A percentile compares a stretch with the other conserved stretches of the same genome.
Evolutionary conservation across 2,113 vertebrate genomes (phyloP).

Genomic region (Silurus asotus): DNA sequence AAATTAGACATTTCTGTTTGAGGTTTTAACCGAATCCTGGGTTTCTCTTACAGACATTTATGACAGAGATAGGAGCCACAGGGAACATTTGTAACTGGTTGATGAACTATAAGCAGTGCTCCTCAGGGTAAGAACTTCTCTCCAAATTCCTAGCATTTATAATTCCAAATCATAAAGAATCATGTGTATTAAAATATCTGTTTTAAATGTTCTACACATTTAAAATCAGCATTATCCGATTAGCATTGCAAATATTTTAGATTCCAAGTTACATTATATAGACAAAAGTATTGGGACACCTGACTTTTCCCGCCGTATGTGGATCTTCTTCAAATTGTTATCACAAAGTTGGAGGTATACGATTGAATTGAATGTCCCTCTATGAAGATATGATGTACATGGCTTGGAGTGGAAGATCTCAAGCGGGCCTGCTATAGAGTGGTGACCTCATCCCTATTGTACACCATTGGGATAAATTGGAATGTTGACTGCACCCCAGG

Average conservation of each 20-base stretch:
- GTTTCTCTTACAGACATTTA: conserved; percentile 71
- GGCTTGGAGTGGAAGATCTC: too few species aligned
- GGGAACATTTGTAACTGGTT: conserved; percentile 82
- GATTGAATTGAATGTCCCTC: too few species aligned
- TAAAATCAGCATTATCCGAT: not conserved
- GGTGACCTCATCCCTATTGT: too few species aligned
- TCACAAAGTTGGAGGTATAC: too few species aligned
- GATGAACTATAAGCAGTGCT: conserved; percentile 65
- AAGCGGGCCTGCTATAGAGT: too few species aligned
- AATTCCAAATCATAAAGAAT: not conserved
- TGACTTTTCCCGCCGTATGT: too few species aligned
- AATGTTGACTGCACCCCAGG: too few species aligned
- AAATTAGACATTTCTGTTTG: not conserved
- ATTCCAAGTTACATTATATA: not conserved
- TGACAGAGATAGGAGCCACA: conserved; percentile 78
- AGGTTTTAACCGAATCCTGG: not conserved
- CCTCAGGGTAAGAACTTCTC: conserved; percentile 72
- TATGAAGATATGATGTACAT: too few species aligned
- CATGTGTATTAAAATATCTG: not conserved
- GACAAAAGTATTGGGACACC: too few species aligned
- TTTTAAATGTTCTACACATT: not conserved
- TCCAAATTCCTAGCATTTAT: not conserved
- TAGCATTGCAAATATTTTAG: not conserved
- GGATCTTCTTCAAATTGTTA: too few species aligned
- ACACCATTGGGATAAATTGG: too few species aligned